phyloP scores from a whole-genome alignment of 2,113 vertebrate genomes.

The Tiliqua scincoides region DNA sequence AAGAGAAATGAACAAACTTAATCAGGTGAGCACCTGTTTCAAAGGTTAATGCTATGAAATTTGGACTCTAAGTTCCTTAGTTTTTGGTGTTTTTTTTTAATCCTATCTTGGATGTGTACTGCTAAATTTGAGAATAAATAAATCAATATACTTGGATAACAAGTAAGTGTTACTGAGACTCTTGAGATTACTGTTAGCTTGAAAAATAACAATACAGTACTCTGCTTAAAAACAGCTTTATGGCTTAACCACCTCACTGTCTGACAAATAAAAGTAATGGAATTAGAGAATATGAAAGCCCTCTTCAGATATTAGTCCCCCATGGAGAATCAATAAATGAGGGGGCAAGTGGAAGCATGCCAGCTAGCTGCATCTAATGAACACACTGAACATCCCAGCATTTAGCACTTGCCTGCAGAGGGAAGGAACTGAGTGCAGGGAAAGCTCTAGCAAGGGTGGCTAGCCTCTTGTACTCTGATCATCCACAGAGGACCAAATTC shows the following conservation, averaged over 20 bases:
- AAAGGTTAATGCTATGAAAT: slow-evolving; percentile 17
- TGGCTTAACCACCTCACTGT: neutral
- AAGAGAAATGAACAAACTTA: slow-evolving; percentile 9
- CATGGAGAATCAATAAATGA: no score
- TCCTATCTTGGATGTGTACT: neutral
- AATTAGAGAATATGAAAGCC: neutral
- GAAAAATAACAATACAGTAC: neutral
- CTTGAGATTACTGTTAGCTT: neutral
- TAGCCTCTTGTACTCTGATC: no score
- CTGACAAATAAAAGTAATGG: neutral
- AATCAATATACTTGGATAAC: neutral
- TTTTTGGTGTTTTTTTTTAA: neutral
- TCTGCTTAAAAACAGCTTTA: neutral
- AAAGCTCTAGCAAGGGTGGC: no score
- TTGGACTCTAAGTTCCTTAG: neutral
- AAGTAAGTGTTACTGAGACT: neutral
- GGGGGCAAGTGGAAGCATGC: no score
- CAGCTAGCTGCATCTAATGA: no score
- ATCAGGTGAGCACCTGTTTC: neutral
- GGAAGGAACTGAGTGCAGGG: neutral
- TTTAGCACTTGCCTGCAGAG: neutral
- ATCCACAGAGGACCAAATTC: no score
- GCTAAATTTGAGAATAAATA: neutral
- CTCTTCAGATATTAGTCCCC: no score
- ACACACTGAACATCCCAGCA: no score